Conservation (phyloP, 2,888 invertebrate species). For the Hemaris fuciformis region DNA sequence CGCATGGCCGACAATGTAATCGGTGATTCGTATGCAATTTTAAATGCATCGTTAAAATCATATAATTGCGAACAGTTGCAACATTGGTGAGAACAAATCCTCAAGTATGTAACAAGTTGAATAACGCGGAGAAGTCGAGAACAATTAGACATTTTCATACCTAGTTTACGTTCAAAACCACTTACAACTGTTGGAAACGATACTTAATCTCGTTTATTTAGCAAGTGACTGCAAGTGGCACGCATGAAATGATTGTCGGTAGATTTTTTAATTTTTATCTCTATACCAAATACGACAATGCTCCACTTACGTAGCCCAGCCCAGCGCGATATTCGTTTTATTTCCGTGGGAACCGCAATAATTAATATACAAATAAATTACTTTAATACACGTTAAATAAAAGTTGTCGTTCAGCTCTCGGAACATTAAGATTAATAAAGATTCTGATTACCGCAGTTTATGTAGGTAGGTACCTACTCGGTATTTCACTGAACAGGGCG, state of each 20-base stretch:
- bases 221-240: constrained; percentile 14
- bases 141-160: constrained; percentile 11
- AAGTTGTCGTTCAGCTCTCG: neutral
- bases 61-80: constrained; percentile 23
- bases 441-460: neutral
- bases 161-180: constrained; percentile 13
- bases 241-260: constrained; percentile 20
- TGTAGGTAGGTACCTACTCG: no score
- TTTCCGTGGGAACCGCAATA: constrained; percentile 14
- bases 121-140: neutral
- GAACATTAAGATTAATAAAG: neutral
- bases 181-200: neutral
- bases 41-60: constrained; percentile 14
- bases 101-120: constrained; percentile 1
- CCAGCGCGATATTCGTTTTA: neutral
- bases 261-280: constrained; percentile 7
- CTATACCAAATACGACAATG: constrained; percentile 14
- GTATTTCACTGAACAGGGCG: neutral
- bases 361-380: neutral
- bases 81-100: constrained; percentile 20
- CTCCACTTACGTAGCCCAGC: neutral
- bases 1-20: neutral
- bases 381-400: constrained; percentile 1
- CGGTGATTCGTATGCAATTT: neutral
- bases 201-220: constrained; percentile 10